phyloP scores from a whole-genome alignment of 1,140 invertebrate genomes.

The Zaprionus africanus region DNA sequence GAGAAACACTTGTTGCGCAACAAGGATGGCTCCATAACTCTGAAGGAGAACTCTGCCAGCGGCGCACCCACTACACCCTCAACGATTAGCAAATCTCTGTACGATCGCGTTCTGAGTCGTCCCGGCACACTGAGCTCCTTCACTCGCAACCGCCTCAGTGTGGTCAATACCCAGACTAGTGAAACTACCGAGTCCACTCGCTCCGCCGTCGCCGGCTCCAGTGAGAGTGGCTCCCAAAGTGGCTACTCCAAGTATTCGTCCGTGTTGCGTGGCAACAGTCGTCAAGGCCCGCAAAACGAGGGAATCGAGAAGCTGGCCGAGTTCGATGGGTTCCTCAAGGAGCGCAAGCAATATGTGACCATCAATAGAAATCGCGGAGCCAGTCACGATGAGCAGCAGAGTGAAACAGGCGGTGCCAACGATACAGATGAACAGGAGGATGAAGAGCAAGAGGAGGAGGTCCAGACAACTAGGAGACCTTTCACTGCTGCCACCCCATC shows the following conservation, averaged over 20 bases:
- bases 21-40: constrained; percentile 81
- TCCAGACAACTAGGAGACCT: constrained; percentile 47
- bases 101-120: constrained; percentile 88
- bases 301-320: constrained; percentile 87
- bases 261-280: constrained; percentile 85
- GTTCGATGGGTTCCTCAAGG: constrained; percentile 85
- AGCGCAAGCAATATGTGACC: constrained; percentile 85
- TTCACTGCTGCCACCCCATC: constrained; percentile 84
- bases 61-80: constrained; percentile 83
- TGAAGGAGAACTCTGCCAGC: constrained; percentile 58
- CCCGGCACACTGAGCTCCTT: constrained; percentile 75
- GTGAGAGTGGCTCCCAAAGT: constrained; percentile 5
- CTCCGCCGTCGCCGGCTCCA: not conserved
- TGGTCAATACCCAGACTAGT: not conserved
- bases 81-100: constrained; percentile 89
- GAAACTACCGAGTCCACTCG: constrained; percentile 24
- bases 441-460: constrained; percentile 76
- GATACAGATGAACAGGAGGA: constrained; percentile 35
- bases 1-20: constrained; percentile 90
- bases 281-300: constrained; percentile 89
- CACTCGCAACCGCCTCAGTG: constrained; percentile 59
- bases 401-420: constrained; percentile 38
- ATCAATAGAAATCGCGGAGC: constrained; percentile 85
- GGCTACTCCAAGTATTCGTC: constrained; percentile 80
- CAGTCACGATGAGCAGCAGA: constrained; percentile 76